Evolutionary conservation across 1,140 invertebrate genomes (phyloP), one percentile per base, ranked within the genome.

Genomic region (Brachionus plicatilis): DNA sequence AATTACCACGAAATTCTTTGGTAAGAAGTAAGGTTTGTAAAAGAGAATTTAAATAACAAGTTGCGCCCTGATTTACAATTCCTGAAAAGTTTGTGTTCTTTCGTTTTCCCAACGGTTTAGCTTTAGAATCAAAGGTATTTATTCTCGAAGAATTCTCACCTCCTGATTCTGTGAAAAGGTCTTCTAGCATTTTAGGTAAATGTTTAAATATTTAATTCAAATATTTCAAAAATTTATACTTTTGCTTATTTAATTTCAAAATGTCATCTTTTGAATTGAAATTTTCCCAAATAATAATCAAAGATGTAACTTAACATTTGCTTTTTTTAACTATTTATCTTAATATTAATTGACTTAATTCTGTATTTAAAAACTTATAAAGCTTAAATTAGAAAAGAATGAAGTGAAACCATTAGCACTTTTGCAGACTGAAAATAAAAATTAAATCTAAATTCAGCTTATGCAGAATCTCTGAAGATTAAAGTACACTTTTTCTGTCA

Each of bases 1-100:
- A 29, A 27, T 33, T 85, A 90, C 89, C 89, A 88, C 89, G 88
- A 84, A 90, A 90, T 86, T 90, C 90, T 17, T 89, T 89, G 9
- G 89, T 89, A 3, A 87, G 86, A 27, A 89, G 82, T 17, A 90
- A 85, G 2, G 88, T 88, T 84, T 90, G 89, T 4, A 90, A 80
- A 7, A 89, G 84, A 29, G 87, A 88, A 78, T 90, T 90, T 4
- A 90, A 85, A 84, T 89, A 90, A 84, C 89, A 90, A 7, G 89
- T 90, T 3, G 88, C 88, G 53, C 89, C 89, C 84, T 88, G 88
- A 83, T 90, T 90, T 29, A 86, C 85, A 43, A 90, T 88, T 2
- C 89, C 89, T 85, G 87, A 86, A 29, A 90, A 84, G 7, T 86
- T 85, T 79, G 86, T 86, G n/a, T 87, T 80, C 5, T 79, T 75